Evolutionary conservation across 2,888 invertebrate species (phyloP).

Genomic region (Rhabditoides inermis): DNA sequence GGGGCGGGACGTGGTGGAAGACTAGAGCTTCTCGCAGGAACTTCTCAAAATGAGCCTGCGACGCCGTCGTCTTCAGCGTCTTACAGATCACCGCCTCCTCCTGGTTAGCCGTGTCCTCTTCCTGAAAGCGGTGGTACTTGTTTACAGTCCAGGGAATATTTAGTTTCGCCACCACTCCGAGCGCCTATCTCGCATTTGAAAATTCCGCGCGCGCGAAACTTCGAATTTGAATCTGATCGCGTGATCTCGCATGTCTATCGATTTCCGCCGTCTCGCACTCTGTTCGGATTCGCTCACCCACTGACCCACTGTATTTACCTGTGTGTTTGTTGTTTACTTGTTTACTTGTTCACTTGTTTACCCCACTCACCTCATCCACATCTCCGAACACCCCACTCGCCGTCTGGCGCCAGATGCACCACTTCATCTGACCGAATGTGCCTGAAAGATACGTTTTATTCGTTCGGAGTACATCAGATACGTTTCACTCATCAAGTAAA

Average conservation of each 20-base stretch:
- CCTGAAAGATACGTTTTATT: constrained; percentile 15
- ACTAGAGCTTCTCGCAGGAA: constrained; percentile 44
- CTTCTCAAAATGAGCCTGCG: constrained; percentile 39
- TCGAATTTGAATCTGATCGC: no score
- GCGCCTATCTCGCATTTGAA: no score
- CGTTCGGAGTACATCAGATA: constrained; percentile 1
- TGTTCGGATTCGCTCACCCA: no score
- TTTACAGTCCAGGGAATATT: no score
- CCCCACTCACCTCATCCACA: constrained; percentile 48
- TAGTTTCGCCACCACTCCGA: no score
- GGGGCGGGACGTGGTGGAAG: constrained; percentile 45
- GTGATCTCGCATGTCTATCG: no score
- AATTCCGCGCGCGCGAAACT: no score
- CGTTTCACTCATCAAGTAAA: not conserved
- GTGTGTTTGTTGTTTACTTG: no score
- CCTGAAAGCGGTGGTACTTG: no score
- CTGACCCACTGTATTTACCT: no score
- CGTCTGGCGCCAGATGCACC: constrained; percentile 49
- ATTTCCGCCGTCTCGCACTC: no score
- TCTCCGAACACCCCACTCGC: constrained; percentile 38
- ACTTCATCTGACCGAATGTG: constrained; percentile 49
- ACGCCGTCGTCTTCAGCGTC: constrained; percentile 32
- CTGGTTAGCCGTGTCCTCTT: constrained; percentile 37
- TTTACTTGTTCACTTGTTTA: no score
- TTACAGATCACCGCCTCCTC: constrained; percentile 28